Percentiles rank a stretch among this genome's conserved stretches.
Conservation (phyloP, 2,888 invertebrate species). For the Biston betularia region DNA sequence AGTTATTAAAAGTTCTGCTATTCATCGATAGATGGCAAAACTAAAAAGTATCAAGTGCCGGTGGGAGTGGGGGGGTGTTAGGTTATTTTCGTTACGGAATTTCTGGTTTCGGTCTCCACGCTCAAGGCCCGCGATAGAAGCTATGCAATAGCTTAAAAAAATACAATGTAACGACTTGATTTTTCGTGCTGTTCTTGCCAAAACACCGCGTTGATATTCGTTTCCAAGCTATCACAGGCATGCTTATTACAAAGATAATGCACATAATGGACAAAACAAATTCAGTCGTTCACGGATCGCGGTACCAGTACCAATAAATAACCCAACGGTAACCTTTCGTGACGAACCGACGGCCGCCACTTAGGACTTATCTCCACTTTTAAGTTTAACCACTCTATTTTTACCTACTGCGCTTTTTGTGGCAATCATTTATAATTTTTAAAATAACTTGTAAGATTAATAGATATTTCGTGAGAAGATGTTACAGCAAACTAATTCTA, state of each 20-base stretch:
- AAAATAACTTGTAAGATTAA: constrained; percentile 24
- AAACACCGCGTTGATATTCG: not conserved
- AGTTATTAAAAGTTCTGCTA: too few species aligned
- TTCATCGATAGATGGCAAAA: too few species aligned
- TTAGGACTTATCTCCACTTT: constrained; percentile 57
- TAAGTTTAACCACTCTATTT: constrained; percentile 54
- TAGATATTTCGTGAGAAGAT: constrained; percentile 25
- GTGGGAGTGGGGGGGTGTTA: too few species aligned
- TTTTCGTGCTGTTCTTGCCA: too few species aligned
- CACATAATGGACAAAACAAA: constrained; percentile 51
- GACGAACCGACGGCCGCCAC: constrained; percentile 61
- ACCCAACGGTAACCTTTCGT: constrained; percentile 65
- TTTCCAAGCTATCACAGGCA: constrained; percentile 16
- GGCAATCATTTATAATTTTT: constrained; percentile 42
- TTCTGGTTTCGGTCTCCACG: too few species aligned
- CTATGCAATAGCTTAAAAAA: too few species aligned
- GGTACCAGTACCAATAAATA: constrained; percentile 60
- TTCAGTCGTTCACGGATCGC: constrained; percentile 55
- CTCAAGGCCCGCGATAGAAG: too few species aligned
- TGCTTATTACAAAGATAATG: constrained; percentile 41
- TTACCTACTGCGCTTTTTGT: constrained; percentile 52
- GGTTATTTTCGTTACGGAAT: too few species aligned
- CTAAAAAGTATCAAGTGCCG: too few species aligned
- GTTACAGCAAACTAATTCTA: not conserved
- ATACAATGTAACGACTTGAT: too few species aligned